phyloP scores from a whole-genome alignment of 2,888 invertebrate genomes.

The Tachystola acroxantha region DNA sequence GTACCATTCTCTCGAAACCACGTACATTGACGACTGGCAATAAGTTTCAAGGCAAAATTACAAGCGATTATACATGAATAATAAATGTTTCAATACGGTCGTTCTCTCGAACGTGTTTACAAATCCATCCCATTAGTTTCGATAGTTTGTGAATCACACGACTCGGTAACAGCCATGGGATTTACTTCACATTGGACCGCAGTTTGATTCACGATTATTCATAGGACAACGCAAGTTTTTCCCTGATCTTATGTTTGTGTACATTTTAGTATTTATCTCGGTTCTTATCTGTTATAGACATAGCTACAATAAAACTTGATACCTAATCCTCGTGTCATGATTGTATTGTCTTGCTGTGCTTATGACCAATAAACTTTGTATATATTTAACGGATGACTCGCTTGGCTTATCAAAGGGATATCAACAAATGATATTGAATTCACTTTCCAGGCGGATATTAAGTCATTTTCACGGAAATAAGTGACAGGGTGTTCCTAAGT shows the following conservation, averaged over 20 bases:
- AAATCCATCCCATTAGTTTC: no score
- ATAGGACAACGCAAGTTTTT: not conserved
- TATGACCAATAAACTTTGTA: not conserved
- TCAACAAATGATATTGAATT: slow-evolving; percentile 2
- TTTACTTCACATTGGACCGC: no score
- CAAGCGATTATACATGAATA: no score
- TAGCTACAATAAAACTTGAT: no score
- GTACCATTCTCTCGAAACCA: not conserved
- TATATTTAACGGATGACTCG: slow-evolving; percentile 1
- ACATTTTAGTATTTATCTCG: not conserved
- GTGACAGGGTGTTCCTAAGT: not conserved
- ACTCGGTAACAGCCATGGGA: no score
- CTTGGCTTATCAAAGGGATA: slow-evolving; percentile 4
- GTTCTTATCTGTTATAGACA: no score
- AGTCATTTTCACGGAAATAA: slow-evolving; percentile 4
- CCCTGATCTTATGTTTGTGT: not conserved
- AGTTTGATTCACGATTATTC: not conserved
- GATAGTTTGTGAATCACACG: slow-evolving; percentile 11
- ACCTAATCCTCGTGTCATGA: not conserved
- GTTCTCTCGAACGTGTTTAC: no score
- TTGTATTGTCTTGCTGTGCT: not conserved
- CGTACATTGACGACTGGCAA: slow-evolving; percentile 18
- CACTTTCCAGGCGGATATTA: slow-evolving; percentile 3
- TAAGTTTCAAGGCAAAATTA: not conserved
- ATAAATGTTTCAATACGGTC: no score